phyloP scores from a whole-genome alignment of 2,113 vertebrate genomes.

The Dolichotis patagonum region DNA sequence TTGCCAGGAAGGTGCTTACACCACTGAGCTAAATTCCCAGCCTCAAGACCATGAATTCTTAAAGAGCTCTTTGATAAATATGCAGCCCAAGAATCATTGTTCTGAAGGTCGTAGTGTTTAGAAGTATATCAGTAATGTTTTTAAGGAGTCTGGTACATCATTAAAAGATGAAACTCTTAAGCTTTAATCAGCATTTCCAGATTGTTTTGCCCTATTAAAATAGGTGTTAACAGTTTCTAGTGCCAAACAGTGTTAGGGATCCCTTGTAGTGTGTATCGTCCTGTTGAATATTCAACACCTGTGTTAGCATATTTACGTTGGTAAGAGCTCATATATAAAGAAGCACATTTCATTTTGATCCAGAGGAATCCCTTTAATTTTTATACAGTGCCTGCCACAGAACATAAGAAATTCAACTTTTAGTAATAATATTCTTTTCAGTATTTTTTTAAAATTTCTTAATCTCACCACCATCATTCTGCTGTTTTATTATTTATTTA shows the following conservation, averaged over 20 bases:
- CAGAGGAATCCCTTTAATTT: not conserved
- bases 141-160: not conserved
- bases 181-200: not conserved
- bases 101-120: not conserved
- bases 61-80: not conserved
- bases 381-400: not conserved
- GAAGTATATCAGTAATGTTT: not conserved
- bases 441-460: not conserved
- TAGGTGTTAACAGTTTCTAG: not conserved
- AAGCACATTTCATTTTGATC: not conserved
- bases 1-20: too few species aligned
- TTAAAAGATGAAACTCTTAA: not conserved
- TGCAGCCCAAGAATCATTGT: not conserved
- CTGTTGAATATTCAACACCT: not conserved
- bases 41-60: not conserved
- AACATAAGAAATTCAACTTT: not conserved
- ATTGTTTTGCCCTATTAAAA: not conserved
- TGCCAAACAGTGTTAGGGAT: not conserved
- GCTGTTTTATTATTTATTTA: too few species aligned
- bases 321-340: not conserved
- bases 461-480: not conserved
- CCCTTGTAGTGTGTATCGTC: not conserved
- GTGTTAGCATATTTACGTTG: not conserved
- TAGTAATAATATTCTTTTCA: not conserved
- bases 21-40: too few species aligned